phyloP scores from a whole-genome alignment of 2,888 invertebrate genomes.

The Oasisia sp. region DNA sequence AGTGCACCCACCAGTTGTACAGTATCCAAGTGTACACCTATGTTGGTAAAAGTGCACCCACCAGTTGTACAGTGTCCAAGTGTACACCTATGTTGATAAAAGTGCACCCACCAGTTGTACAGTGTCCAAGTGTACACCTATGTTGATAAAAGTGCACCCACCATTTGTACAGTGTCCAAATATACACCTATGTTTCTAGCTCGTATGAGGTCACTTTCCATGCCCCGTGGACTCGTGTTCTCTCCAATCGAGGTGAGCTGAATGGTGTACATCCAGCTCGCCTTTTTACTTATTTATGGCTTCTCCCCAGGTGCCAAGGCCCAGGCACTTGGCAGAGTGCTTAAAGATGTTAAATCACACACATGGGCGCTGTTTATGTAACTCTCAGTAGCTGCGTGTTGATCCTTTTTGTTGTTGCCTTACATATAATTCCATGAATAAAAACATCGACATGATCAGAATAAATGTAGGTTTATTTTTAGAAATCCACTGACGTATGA shows the following conservation, averaged over 20 bases:
- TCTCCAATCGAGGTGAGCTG: neutral
- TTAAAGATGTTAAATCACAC: neutral
- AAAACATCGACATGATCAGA: neutral
- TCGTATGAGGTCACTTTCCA: neutral
- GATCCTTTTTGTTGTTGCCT: neutral
- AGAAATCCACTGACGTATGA: neutral
- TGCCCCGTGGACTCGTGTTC: neutral
- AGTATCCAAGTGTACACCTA: too few relatives aligned
- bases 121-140: too few relatives aligned
- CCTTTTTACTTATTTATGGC: constrained; percentile 17
- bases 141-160: too few relatives aligned
- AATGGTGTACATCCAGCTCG: neutral
- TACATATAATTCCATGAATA: neutral
- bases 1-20: too few relatives aligned
- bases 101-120: too few relatives aligned
- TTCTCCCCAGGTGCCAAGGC: neutral
- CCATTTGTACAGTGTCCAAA: too few relatives aligned
- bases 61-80: too few relatives aligned
- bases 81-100: too few relatives aligned
- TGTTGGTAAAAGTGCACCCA: too few relatives aligned
- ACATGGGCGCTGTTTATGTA: constrained; percentile 9
- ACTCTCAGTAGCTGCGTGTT: neutral
- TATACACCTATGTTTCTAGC: neutral
- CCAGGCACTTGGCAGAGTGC: neutral
- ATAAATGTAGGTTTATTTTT: neutral